Evolutionary conservation across 2,797 vertebrate species (phyloP).

Genomic region (Falco novaeseelandiae): DNA sequence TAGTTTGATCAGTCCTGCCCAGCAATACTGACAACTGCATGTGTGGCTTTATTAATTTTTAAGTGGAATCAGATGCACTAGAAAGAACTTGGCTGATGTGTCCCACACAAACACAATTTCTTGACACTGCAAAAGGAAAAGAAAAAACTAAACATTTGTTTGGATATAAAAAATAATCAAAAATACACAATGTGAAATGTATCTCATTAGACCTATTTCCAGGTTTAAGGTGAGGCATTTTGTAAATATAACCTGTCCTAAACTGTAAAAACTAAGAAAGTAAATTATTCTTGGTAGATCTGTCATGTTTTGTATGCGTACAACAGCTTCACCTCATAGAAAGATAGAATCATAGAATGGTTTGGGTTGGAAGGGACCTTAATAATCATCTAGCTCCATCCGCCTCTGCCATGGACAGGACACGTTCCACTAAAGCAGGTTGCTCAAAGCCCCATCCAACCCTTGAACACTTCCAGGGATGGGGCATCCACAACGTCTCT

Average conservation of each 20-base stretch:
- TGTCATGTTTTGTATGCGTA: neutral
- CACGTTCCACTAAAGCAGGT: too few relatives aligned
- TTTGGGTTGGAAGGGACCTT: too few relatives aligned
- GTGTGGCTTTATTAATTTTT: neutral
- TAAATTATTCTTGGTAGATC: neutral
- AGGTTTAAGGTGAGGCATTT: neutral
- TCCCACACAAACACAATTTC: neutral
- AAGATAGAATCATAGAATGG: too few relatives aligned
- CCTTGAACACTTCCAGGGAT: too few relatives aligned
- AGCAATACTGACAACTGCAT: neutral
- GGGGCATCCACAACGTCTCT: too few relatives aligned
- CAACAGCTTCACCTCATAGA: neutral
- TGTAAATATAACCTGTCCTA: neutral
- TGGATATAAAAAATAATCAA: neutral
- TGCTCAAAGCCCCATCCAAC: too few relatives aligned
- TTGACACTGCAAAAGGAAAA: neutral
- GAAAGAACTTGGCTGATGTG: neutral
- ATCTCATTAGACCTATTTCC: neutral
- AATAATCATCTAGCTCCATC: too few relatives aligned
- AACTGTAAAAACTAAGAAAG: neutral
- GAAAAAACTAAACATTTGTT: neutral
- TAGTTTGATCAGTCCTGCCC: neutral
- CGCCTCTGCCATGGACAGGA: too few relatives aligned
- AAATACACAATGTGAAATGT: neutral
- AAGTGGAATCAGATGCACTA: neutral